Percentiles rank a stretch among this genome's conserved stretches.
These are phyloP conservation scores for Chelon labrosus DNA, from an alignment of 2,797 vertebrate genomes.

Conservation along the genomic window DNA sequence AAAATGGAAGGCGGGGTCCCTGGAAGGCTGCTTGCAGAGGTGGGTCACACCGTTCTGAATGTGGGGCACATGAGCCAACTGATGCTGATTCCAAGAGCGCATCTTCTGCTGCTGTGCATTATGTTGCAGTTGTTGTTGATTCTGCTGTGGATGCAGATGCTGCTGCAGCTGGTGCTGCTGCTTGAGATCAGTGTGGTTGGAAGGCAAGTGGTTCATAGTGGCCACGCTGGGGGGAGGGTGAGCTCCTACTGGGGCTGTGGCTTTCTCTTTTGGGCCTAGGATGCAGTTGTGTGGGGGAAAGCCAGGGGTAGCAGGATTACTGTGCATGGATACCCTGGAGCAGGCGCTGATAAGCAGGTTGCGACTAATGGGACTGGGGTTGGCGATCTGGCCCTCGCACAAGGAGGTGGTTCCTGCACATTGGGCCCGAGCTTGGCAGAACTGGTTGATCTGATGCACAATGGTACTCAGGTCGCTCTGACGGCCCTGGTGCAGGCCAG, in stretches of 20 bases:
- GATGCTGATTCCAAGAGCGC: constrained; percentile 96
- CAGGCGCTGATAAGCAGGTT: constrained; percentile 99
- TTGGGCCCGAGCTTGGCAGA: constrained; percentile 96
- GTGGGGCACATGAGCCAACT: constrained; percentile 93
- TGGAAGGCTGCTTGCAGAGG: constrained; percentile 88
- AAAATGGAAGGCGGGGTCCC: constrained; percentile 89
- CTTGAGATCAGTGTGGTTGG: constrained; percentile 91
- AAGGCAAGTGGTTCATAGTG: constrained; percentile 90
- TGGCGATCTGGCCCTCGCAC: constrained; percentile 99
- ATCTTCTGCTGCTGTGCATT: constrained; percentile 89
- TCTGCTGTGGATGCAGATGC: constrained; percentile 73
- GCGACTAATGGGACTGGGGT: constrained; percentile 98
- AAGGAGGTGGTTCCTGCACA: constrained; percentile 94
- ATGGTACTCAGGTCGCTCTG: constrained; percentile 97
- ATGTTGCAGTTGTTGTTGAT: constrained; percentile 80
- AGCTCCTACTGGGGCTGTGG: constrained; percentile 79
- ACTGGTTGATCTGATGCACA: constrained; percentile 99
- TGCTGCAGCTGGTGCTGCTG: constrained; percentile 79
- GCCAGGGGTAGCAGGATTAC: constrained; percentile 85
- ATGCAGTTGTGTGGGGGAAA: constrained; percentile 86
- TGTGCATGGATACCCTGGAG: constrained; percentile 96
- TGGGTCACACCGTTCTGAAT: constrained; percentile 90
- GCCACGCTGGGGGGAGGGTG: constrained; percentile 86
- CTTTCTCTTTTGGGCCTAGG: constrained; percentile 89
- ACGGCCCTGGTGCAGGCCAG: constrained; percentile 93